Percentiles rank a stretch among this genome's conserved stretches.
Evolutionary conservation across 2,797 vertebrate species (phyloP).

Genomic region (Leptoclinus maculatus): DNA sequence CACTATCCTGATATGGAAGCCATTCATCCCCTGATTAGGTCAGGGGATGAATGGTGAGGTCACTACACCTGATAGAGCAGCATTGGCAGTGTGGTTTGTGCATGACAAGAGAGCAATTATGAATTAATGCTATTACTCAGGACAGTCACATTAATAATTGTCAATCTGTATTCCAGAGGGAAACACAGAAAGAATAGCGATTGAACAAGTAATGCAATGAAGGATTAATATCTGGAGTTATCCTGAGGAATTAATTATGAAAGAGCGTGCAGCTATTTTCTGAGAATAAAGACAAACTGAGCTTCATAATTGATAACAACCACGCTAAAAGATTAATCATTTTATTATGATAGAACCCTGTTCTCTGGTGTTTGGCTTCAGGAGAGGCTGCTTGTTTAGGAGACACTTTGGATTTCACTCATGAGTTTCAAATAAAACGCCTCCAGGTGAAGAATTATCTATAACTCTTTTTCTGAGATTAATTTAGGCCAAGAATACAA

Average conservation of each 20-base stretch:
- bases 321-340: not conserved
- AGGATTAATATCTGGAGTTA: slow-evolving; percentile 41
- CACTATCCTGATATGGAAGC: slow-evolving; percentile 43
- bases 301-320: slow-evolving; percentile 20
- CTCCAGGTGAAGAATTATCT: not conserved
- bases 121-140: slow-evolving; percentile 5
- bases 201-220: slow-evolving; percentile 53
- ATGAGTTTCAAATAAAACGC: not conserved
- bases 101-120: slow-evolving; percentile 12
- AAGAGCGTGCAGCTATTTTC: slow-evolving; percentile 6
- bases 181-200: slow-evolving; percentile 18
- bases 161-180: slow-evolving; percentile 33
- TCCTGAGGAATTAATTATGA: slow-evolving; percentile 37
- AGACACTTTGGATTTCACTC: not conserved
- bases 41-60: slow-evolving; percentile 31
- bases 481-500: not conserved
- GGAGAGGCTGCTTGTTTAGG: not conserved
- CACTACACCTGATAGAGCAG: slow-evolving; percentile 19
- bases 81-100: not conserved
- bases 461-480: not conserved
- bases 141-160: slow-evolving; percentile 42
- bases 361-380: not conserved
- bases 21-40: slow-evolving; percentile 49
- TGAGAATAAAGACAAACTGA: slow-evolving; percentile 24
- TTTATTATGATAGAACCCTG: not conserved